These are phyloP conservation scores for Eulemur coronatus DNA, from an alignment of 2,797 vertebrate genomes.

Conservation along the genomic window DNA sequence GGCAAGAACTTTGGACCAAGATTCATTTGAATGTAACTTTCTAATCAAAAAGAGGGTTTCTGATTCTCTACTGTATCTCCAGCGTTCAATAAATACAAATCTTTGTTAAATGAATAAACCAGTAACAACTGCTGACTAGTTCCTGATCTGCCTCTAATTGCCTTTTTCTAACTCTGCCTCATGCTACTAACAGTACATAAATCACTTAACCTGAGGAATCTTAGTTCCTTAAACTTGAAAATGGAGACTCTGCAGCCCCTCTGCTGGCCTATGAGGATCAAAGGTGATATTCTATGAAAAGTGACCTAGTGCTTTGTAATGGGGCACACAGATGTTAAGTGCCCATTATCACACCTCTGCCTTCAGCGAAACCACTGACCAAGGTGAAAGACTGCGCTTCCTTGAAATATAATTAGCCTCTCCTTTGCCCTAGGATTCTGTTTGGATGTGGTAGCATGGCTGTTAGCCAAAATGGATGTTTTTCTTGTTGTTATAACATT, in stretches of 20 bases:
- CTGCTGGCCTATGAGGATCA: neutral
- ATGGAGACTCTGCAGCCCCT: neutral
- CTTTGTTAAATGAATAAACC: neutral
- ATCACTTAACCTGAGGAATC: neutral
- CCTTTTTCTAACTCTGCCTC: neutral
- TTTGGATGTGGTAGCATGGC: slow-evolving; percentile 53
- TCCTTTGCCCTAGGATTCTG: neutral
- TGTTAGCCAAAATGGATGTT: slow-evolving; percentile 60
- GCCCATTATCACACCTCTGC: neutral
- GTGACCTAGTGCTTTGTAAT: neutral
- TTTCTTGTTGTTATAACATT: slow-evolving; percentile 65
- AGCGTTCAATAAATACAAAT: neutral
- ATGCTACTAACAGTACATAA: neutral
- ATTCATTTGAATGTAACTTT: neutral
- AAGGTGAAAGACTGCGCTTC: slow-evolving; percentile 8
- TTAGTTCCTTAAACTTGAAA: neutral
- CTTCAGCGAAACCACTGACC: slow-evolving; percentile 39
- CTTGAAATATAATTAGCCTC: slow-evolving; percentile 21
- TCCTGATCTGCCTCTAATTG: neutral
- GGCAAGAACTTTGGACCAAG: neutral
- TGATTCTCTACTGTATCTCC: neutral
- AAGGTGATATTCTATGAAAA: neutral
- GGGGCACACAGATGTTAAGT: neutral
- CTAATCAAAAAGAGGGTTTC: neutral
- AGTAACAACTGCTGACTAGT: neutral